These are phyloP conservation scores for Macrobrachium nipponense DNA, from an alignment of 1,140 invertebrate species.

Conservation along the genomic window DNA sequence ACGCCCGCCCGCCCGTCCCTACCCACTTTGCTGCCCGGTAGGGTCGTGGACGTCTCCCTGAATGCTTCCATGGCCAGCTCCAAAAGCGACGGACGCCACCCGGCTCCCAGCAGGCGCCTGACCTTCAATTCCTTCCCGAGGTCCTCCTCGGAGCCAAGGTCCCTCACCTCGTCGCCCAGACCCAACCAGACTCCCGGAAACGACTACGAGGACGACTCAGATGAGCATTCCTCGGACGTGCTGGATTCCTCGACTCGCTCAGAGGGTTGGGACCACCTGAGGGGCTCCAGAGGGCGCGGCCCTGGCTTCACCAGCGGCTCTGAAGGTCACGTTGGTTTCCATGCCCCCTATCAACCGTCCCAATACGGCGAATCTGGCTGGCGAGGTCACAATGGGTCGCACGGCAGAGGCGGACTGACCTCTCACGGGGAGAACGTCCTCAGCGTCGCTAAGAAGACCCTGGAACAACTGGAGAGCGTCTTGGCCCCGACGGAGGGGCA, in stretches of 20 bases:
- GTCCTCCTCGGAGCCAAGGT: constrained; percentile 37
- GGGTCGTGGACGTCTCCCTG: constrained; percentile 30
- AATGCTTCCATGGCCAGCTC: constrained; percentile 36
- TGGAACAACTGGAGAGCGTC: constrained; percentile 55
- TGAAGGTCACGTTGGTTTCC: constrained; percentile 57
- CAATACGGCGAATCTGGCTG: not conserved
- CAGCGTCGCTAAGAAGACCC: constrained; percentile 55
- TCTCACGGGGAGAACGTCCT: constrained; percentile 42
- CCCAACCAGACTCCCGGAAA: not conserved
- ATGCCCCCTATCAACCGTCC: constrained; percentile 51
- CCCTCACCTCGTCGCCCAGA: not conserved
- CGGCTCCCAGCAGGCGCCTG: not conserved
- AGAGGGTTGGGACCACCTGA: constrained; percentile 53
- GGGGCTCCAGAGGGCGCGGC: constrained; percentile 13
- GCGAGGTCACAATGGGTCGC: constrained; percentile 11
- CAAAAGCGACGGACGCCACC: constrained; percentile 25
- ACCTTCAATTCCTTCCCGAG: constrained; percentile 35
- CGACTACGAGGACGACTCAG: constrained; percentile 13
- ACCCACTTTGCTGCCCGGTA: constrained; percentile 43
- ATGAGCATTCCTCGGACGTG: constrained; percentile 10
- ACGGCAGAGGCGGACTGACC: not conserved
- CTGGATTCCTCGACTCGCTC: constrained; percentile 52
- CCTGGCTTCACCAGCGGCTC: not conserved
- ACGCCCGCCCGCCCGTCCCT: constrained; percentile 57
- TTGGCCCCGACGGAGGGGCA: constrained; percentile 44